Base-by-base conservation (phyloP, 2,113 vertebrate species). In the Heterotilapia buettikoferi region DNA sequence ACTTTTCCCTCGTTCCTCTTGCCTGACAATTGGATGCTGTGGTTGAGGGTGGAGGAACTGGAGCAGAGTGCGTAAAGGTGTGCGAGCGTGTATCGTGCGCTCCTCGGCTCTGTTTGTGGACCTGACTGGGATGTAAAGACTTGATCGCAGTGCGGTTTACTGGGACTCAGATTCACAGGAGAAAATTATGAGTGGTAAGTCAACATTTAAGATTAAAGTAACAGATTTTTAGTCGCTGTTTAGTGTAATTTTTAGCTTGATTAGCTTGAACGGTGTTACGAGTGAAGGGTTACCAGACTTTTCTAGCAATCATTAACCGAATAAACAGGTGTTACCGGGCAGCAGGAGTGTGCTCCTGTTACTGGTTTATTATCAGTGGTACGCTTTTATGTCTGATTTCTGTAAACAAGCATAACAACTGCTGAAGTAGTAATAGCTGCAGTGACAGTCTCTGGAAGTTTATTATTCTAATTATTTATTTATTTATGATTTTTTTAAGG, bases 151-250 rank as follows among this genome's bases (percentile, higher is more conserved):
- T 43, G 21, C 10, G 43, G 3, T 82, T 31, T 24, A 21, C 21
- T 76, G 12, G 16, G 38, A 26, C 6, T 79, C 21, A 5, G 21
- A 21, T 21, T 52, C 12, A 53, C 16, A 47, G 24, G 2, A 12
- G 8, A 8, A 29, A 82, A 29, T 84, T 61, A 95, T 95, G 95
- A 95, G 95, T 5, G 94, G 95, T 95, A 50, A 93, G 93, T 16
- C 5, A 10, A 40, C 14, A 7, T 90, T 68, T 82, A 8, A 54
- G 4, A 36, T 12, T 26, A 36, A 9, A 19, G 24, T 29, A 73
- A 31, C 43, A 18, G 4, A 31, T 29, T 1, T 76, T 19, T 29
- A 19, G n/a, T 5, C 8, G 11, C 6, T 40, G 50, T 56, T 45
- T 29, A 31, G 14, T 4, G 6, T 4, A 4, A n/a, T 19, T 4